These are phyloP conservation scores for Drepana arcuata DNA, from an alignment of 1,140 invertebrate genomes.

Conservation along the genomic window DNA sequence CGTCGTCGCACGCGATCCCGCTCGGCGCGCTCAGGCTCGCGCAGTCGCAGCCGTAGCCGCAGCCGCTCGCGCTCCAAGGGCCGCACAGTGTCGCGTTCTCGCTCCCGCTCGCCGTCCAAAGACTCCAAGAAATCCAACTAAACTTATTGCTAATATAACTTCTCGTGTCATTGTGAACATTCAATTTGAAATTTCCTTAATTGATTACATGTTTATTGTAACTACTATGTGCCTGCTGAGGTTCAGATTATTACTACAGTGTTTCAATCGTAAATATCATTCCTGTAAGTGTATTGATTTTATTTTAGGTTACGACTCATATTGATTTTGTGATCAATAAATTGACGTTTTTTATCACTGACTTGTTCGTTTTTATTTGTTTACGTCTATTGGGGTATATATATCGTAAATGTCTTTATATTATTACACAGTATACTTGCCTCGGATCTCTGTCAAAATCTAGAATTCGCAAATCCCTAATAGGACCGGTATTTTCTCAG, in stretches of 20 bases:
- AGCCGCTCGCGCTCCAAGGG: conserved; percentile 57
- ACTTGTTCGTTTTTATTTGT: too few relatives aligned
- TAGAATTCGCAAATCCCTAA: too few relatives aligned
- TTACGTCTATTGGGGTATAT: too few relatives aligned
- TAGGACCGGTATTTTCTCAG: too few relatives aligned
- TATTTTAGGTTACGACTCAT: conserved; percentile 12
- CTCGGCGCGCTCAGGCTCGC: conserved; percentile 53
- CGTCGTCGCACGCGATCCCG: conserved; percentile 51
- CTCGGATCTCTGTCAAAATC: too few relatives aligned
- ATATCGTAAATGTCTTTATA: too few relatives aligned
- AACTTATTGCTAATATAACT: conserved; percentile 12
- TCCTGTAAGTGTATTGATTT: conserved; percentile 28
- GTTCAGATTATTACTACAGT: too few relatives aligned
- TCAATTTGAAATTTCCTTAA: too few relatives aligned
- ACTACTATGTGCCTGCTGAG: too few relatives aligned
- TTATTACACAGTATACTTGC: too few relatives aligned
- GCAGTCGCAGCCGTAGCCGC: conserved; percentile 52
- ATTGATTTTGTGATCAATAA: conserved; percentile 42
- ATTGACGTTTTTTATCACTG: conserved; percentile 24
- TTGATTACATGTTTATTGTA: too few relatives aligned
- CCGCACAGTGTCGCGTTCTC: conserved; percentile 54
- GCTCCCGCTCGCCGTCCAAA: conserved; percentile 61
- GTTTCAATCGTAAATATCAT: conserved; percentile 23
- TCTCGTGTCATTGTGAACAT: too few relatives aligned
- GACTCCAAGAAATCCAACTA: conserved; percentile 64